Conservation (phyloP, 2,888 invertebrate genomes). For the Agriopis marginaria region DNA sequence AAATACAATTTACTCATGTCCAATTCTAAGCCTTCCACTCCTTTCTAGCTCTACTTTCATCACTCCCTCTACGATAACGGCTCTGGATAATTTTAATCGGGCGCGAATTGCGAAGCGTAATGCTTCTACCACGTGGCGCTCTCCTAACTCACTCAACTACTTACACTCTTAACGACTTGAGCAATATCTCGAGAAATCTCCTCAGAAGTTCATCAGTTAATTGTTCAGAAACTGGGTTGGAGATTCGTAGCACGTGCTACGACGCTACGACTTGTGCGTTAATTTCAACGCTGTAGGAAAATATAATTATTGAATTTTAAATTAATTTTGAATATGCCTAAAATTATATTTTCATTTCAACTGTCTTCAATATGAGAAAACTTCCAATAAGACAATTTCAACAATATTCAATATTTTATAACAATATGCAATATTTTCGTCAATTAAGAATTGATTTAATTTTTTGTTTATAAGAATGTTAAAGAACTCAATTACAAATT, state of each 20-base stretch:
- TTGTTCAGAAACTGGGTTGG: conserved; percentile 45
- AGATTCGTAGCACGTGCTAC: conserved; percentile 47
- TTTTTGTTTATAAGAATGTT: too few species aligned
- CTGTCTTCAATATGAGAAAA: too few species aligned
- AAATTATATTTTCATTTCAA: background rate
- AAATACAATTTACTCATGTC: background rate
- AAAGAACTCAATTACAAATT: too few species aligned
- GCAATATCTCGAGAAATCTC: conserved; percentile 55
- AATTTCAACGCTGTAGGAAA: conserved; percentile 7
- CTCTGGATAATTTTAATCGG: conserved; percentile 84
- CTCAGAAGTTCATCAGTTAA: conserved; percentile 66
- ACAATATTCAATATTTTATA: too few species aligned
- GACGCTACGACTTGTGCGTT: conserved; percentile 31
- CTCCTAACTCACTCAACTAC: conserved; percentile 68
- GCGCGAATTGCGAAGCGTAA: conserved; percentile 79
- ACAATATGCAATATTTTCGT: too few species aligned
- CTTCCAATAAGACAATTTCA: too few species aligned
- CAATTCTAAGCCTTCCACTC: conserved; percentile 6
- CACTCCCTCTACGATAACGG: conserved; percentile 79
- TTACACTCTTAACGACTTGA: conserved; percentile 59
- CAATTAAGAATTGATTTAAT: too few species aligned
- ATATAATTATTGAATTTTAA: conserved; percentile 7
- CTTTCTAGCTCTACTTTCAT: conserved; percentile 58
- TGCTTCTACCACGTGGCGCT: conserved; percentile 75
- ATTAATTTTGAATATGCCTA: background rate